These are phyloP conservation scores for Geotrupes spiniger DNA, from an alignment of 2,888 invertebrate species.

Conservation along the genomic window DNA sequence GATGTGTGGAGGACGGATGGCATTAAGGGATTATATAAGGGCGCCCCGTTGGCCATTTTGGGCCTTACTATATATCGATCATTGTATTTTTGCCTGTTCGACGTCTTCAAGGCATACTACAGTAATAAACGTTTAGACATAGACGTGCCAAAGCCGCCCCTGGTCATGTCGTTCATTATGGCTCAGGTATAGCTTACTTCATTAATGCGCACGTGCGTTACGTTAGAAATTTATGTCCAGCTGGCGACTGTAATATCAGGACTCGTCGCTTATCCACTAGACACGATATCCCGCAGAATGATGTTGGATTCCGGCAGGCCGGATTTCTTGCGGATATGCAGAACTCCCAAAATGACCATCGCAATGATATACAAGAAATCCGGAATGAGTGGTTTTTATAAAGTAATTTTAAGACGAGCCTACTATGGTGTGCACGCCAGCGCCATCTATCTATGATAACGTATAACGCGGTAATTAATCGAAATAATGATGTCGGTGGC, in stretches of 20 bases:
- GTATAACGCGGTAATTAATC: too few species aligned
- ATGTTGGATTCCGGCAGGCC: conserved; percentile 25
- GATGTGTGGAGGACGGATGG: conserved; percentile 20
- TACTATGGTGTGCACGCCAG: not conserved
- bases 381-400: conserved; percentile 25
- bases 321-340: conserved; percentile 8
- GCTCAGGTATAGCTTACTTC: conserved; percentile 19
- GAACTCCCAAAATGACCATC: conserved; percentile 9
- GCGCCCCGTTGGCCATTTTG: conserved; percentile 16
- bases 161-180: conserved; percentile 14
- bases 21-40: conserved; percentile 24
- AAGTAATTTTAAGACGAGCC: conserved; percentile 7
- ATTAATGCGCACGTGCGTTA: too few species aligned
- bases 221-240: conserved; percentile 3
- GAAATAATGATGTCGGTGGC: not conserved
- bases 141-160: conserved; percentile 13
- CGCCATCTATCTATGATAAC: too few species aligned
- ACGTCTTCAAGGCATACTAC: conserved; percentile 18
- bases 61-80: conserved; percentile 25
- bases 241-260: conserved; percentile 18
- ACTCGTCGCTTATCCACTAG: conserved; percentile 24
- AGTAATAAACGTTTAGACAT: not conserved
- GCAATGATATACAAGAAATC: conserved; percentile 14
- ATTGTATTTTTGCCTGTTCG: conserved; percentile 27
- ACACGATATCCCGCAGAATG: conserved; percentile 23